These are phyloP conservation scores for Eurystomus glaucurus DNA, from an alignment of 2,797 vertebrate species.

Conservation along the genomic window DNA sequence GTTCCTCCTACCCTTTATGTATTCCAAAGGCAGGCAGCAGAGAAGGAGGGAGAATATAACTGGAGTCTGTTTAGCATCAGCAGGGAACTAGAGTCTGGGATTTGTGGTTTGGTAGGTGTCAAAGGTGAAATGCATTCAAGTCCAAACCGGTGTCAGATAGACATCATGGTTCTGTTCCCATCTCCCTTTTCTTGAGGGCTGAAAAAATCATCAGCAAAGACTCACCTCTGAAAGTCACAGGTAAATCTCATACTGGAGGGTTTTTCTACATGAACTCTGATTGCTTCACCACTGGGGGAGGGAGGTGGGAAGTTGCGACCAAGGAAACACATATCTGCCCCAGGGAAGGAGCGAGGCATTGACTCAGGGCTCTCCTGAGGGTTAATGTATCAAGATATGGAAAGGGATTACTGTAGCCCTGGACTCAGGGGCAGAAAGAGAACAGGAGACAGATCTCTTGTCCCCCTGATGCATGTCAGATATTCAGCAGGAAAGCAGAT, in stretches of 20 bases:
- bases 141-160: neutral
- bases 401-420: neutral
- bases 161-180: neutral
- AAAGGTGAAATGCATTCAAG: neutral
- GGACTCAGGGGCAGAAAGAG: neutral
- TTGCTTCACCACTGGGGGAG: neutral
- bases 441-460: neutral
- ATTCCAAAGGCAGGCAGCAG: neutral
- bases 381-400: neutral
- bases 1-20: neutral
- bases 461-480: neutral
- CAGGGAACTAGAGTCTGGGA: neutral
- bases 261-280: neutral
- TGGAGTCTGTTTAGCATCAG: neutral
- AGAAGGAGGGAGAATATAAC: neutral
- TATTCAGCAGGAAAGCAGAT: neutral
- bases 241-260: neutral
- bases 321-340: neutral
- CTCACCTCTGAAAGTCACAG: neutral
- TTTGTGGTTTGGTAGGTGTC: neutral
- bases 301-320: accelerated
- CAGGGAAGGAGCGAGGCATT: neutral
- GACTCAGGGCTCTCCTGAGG: neutral
- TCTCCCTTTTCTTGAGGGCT: neutral
- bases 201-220: conserved; percentile 23